Evolutionary conservation across 2,797 vertebrate species (phyloP), one percentile per base, ranked within the genome.

Genomic region (Sebastes vulpes): DNA sequence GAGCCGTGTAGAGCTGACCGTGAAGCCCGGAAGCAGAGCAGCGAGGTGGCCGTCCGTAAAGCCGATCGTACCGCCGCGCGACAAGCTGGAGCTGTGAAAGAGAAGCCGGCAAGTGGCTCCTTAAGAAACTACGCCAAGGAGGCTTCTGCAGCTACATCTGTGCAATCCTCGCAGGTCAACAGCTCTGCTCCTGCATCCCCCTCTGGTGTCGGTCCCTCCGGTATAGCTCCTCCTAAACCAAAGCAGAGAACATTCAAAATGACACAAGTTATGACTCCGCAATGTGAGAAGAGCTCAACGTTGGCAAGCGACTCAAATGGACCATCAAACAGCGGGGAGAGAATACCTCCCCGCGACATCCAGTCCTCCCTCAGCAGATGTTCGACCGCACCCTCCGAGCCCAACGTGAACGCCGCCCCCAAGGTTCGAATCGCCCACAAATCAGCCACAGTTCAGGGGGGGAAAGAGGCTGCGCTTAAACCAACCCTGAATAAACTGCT

Each of bases 341-440:
- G 65, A 2, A 95, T 96, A 3, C 77, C 94, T 20, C 89, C n/a
- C 10, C 1, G 94, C n/a, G 91, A 94, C 68, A 96, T 92, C 69
- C 94, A 96, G 58, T 93, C 94, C 50, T 95, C 96, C 5, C 89
- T 96, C 70, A 95, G 94, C 63, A 93, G 91, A 89, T 94, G 95
- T 66, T 77, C 96, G 90, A 76, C 79, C 0, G 93, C 95, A 18
- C 56, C 81, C 60, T 93, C 93, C 4, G 96, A 97, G 82, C 94
- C 96, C 75, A 96, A 96, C 72, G 91, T 95, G 73, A 97, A 94
- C 8, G 94, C 79, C 0, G 92, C 94, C 2, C 93, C 93, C 1
- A 97, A 95, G 21, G 96, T 97, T 90, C 95, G 96, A 26, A 96
- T 97, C n/a, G 93, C 97, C n/a, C 97, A 96, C 0, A 92, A 95